Conservation (phyloP, 2,797 vertebrate genomes). For the Anas flavirostris region DNA sequence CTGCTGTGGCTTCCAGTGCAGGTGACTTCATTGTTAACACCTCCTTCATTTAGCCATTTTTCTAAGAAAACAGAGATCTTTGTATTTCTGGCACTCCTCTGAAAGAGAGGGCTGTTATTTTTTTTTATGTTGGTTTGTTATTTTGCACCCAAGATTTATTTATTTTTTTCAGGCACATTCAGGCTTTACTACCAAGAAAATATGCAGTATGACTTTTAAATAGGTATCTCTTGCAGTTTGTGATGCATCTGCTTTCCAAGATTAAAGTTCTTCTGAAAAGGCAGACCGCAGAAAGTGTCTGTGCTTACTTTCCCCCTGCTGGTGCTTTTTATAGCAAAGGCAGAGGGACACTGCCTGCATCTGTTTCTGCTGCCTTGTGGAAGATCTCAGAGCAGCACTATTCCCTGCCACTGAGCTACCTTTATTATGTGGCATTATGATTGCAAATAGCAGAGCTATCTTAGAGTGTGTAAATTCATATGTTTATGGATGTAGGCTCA, state of each 20-base stretch:
- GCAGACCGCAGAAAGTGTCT: slow-evolving; percentile 2
- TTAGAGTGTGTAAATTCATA: slow-evolving; percentile 63
- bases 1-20: slow-evolving; percentile 52
- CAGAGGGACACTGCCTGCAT: not conserved
- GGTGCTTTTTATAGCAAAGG: not conserved
- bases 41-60: slow-evolving; percentile 5
- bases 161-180: not conserved
- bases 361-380: slow-evolving; percentile 1
- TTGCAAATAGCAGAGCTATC: slow-evolving; percentile 54
- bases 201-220: not conserved
- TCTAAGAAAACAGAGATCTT: not conserved
- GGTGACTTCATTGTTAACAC: slow-evolving; percentile 41
- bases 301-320: not conserved
- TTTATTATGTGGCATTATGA: slow-evolving; percentile 25
- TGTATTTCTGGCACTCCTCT: not conserved
- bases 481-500: slow-evolving; percentile 62
- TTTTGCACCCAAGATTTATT: not conserved
- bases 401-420: slow-evolving; percentile 23
- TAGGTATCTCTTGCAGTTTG: not conserved
- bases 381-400: not conserved
- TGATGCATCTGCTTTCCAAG: slow-evolving; percentile 14
- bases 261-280: slow-evolving; percentile 26
- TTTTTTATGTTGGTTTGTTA: not conserved
- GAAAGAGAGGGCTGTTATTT: not conserved
- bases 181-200: not conserved